A percentile compares a stretch with the other conserved stretches of the same genome.
Evolutionary conservation across 2,888 invertebrate genomes (phyloP).

Genomic region (Drosophila paramelanica): DNA sequence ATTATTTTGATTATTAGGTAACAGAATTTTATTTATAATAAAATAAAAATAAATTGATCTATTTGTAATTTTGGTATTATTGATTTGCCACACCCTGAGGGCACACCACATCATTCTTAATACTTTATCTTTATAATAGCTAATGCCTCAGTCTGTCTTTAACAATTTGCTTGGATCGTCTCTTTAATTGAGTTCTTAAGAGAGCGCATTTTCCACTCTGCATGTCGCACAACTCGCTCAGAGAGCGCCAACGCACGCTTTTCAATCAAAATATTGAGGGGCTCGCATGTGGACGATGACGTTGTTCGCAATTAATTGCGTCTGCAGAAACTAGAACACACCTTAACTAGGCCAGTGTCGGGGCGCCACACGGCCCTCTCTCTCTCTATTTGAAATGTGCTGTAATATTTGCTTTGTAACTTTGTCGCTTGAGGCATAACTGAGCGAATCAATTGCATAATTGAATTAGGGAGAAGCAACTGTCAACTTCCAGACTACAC

Average conservation of each 20-base stretch:
- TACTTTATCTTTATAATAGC: no score
- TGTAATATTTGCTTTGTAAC: constrained; percentile 44
- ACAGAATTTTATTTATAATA: no score
- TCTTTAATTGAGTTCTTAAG: not conserved
- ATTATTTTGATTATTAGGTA: no score
- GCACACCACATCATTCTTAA: no score
- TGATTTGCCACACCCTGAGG: no score
- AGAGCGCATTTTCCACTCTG: constrained; percentile 17
- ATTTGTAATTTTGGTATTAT: no score
- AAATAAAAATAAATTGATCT: no score
- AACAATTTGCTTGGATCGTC: not conserved
- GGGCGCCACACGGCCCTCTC: constrained; percentile 5
- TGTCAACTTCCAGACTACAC: constrained; percentile 47
- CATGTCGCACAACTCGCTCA: not conserved
- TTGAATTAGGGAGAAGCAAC: constrained; percentile 29
- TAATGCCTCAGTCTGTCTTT: no score
- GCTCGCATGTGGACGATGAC: constrained; percentile 49
- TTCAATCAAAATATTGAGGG: constrained; percentile 35
- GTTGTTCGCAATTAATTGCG: constrained; percentile 43
- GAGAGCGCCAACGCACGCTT: constrained; percentile 40
- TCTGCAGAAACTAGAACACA: constrained; percentile 43
- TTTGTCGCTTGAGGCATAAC: constrained; percentile 20
- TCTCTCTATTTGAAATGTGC: constrained; percentile 3
- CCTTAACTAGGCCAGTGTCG: constrained; percentile 43
- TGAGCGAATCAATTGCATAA: constrained; percentile 52